Evolutionary conservation across 2,888 invertebrate genomes (phyloP), one percentile per base, ranked within the genome.

Genomic region (Dione vanillae): DNA sequence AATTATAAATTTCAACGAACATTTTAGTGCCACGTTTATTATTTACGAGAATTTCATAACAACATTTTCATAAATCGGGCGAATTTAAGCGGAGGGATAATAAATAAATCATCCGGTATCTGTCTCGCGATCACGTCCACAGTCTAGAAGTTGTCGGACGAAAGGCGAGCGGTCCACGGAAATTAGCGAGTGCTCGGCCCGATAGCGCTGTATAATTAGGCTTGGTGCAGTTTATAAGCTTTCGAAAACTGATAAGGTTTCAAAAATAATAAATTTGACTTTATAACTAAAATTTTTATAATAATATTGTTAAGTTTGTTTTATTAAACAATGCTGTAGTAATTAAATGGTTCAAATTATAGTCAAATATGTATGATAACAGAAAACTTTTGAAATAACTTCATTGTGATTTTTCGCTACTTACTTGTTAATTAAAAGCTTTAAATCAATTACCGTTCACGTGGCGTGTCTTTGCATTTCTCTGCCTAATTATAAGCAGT

Each of bases 381-480:
- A 27, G 27, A 27, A 27, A 27, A 27, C 5, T 5, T 27, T 27
- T 27, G 27, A 27, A 27, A 27, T 27, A 27, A 27, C 27, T 27
- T 27, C 2, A 27, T 27, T 27, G 5, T 27, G 27, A 27, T 27
- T 49, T 16, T 64, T 59, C 72, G 71, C 75, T 70, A 66, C 61
- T 65, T 68, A 59, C 70, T 72, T 74, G 47, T 67, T 61, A 69
- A 65, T 72, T 68, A 56, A 45, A 56, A 68, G 75, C 74, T 75
- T 80, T 85, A 70, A 37, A 49, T 76, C 82, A 81, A 85, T 85
- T 85, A 84, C 82, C 83, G 83, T 83, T 80, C 78, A 79, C 83
- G 86, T 83, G 85, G 86, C 91, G 90, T 92, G 92, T 86, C 85
- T 84, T 85, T 87, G 92, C 92, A 92, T 92, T 90, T 88, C 87